Percentiles rank a stretch among this genome's conserved stretches.
Conservation (phyloP, 2,797 vertebrate species). For the Erithacus rubecula region DNA sequence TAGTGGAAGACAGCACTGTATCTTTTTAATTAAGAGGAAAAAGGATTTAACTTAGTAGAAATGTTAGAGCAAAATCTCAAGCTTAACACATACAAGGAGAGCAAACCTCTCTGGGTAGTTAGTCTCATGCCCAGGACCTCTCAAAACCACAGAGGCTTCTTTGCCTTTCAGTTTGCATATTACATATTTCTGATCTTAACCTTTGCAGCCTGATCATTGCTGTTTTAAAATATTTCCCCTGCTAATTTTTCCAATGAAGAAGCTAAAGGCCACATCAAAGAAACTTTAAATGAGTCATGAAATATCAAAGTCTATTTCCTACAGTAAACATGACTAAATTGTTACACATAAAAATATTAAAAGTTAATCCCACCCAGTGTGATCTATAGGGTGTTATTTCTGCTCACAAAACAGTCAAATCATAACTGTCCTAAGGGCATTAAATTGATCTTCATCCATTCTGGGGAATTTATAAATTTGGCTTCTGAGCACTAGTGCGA, state of each 20-base stretch:
- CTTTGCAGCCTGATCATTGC: background rate
- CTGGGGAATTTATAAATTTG: background rate
- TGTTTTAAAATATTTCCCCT: background rate
- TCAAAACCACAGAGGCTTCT: background rate
- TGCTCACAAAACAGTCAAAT: background rate
- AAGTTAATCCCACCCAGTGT: background rate
- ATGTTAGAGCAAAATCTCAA: background rate
- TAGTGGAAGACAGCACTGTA: background rate
- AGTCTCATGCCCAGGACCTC: background rate
- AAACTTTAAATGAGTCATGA: background rate
- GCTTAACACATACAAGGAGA: background rate
- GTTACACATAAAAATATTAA: background rate
- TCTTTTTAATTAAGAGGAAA: background rate
- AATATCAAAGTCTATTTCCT: background rate
- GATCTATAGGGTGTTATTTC: background rate
- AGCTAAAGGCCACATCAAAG: background rate
- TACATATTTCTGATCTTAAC: background rate
- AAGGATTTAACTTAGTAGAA: background rate
- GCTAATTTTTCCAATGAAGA: background rate
- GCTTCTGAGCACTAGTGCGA: background rate
- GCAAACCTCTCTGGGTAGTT: background rate
- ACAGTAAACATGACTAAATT: background rate
- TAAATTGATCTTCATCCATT: background rate
- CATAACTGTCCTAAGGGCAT: background rate
- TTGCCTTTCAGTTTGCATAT: background rate